Percentiles rank a stretch among this genome's conserved stretches.
Evolutionary conservation across 2,797 vertebrate genomes (phyloP).

Genomic region (Hemibagrus guttatus): DNA sequence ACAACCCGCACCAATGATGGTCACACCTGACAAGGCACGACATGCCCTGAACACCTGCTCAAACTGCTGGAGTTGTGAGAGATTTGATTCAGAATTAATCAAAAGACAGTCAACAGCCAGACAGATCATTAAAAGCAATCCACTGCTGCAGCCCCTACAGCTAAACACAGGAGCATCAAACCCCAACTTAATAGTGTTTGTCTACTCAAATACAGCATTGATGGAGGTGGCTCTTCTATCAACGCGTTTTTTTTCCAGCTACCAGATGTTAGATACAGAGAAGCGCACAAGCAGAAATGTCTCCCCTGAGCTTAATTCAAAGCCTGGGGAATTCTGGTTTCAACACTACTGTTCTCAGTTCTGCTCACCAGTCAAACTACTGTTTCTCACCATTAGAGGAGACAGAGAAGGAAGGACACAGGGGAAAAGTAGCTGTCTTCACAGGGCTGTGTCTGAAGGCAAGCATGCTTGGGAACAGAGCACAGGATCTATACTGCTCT

Average conservation of each 20-base stretch:
- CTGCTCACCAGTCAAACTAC: constrained; percentile 60
- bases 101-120: constrained; percentile 64
- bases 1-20: constrained; percentile 58
- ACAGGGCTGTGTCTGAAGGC: constrained; percentile 66
- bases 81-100: constrained; percentile 72
- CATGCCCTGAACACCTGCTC: constrained; percentile 62
- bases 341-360: constrained; percentile 56
- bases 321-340: constrained; percentile 52
- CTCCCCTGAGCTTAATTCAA: constrained; percentile 31
- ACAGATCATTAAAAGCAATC: constrained; percentile 73
- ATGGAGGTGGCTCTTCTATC: background rate
- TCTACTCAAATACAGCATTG: constrained; percentile 7
- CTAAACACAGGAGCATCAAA: constrained; percentile 55
- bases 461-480: constrained; percentile 6
- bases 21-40: constrained; percentile 71
- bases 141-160: constrained; percentile 62
- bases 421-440: constrained; percentile 70
- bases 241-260: background rate
- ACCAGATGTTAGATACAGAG: constrained; percentile 35
- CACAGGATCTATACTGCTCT: constrained; percentile 29
- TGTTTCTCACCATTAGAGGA: constrained; percentile 65
- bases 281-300: constrained; percentile 55
- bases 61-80: constrained; percentile 64
- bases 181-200: constrained; percentile 66
- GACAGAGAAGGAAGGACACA: constrained; percentile 61